Evolutionary conservation across 2,888 invertebrate species (phyloP), one percentile per base, ranked within the genome.

Genomic region (Netelia virgata): DNA sequence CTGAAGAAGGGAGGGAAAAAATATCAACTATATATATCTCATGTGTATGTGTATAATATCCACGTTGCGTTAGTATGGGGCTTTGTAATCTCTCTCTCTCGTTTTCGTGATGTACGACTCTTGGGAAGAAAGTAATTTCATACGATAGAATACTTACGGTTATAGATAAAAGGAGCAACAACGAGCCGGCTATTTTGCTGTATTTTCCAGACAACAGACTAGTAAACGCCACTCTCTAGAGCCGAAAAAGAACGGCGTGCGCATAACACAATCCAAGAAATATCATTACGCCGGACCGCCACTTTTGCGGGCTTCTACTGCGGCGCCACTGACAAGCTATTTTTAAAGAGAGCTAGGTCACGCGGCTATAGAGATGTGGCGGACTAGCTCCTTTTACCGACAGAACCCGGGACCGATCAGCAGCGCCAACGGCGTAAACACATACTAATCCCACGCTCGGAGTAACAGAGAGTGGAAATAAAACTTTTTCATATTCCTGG

Each of bases 141-240:
- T n/a, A 18, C 11, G 55, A 14, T 10, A 57, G 41, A 50, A 28
- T 75, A 84, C 84, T 84, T 78, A 84, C 84, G n/a, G 47, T 63
- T 74, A 50, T 81, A 47, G 10, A 47, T 70, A 53, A 11, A 18
- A 63, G 61, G 73, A 76, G 64, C 74, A 82, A 82, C 69, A 84
- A 84, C 84, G 74, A 84, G 66, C 81, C 84, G 81, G 84, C 81
- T 84, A 78, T 55, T 74, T 70, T 43, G 43, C 59, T 57, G 57
- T 57, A 63, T 75, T 66, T 53, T 66, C 20, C 47, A 50, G 28
- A 57, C 10, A 72, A 36, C 28, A 55, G 63, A 16, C 59, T 69
- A 74, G 64, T 23, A 83, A 79, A 79, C 57, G 72, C 64, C 43
- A 63, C 83, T 50, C 18, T 50, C 53, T 63, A 47, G 61, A 36